phyloP scores from a whole-genome alignment of 2,113 vertebrate species.

The Colossoma macropomum region DNA sequence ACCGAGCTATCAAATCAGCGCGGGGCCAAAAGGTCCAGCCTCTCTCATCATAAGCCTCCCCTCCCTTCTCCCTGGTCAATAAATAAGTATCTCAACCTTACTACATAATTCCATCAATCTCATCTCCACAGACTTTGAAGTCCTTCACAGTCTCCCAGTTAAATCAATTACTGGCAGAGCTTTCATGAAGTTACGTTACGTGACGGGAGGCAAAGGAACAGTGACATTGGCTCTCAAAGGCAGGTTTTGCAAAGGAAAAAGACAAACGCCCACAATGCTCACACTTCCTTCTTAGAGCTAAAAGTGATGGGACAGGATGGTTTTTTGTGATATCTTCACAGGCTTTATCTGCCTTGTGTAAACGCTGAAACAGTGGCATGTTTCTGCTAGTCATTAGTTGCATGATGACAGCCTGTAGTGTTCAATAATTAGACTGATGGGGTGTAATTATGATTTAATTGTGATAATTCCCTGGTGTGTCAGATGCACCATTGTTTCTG shows the following conservation, averaged over 20 bases:
- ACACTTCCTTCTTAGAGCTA: neutral
- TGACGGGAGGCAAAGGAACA: constrained; percentile 43
- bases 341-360: constrained; percentile 2
- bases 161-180: constrained; percentile 64
- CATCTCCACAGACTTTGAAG: constrained; percentile 65
- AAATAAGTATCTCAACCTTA: constrained; percentile 63
- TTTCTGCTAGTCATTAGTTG: constrained; percentile 20
- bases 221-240: constrained; percentile 37
- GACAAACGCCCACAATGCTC: neutral
- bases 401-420: constrained; percentile 21
- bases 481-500: neutral
- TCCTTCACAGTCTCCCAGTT: constrained; percentile 68
- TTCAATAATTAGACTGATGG: constrained; percentile 40
- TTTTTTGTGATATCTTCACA: neutral
- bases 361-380: neutral
- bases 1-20: constrained; percentile 63
- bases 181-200: constrained; percentile 62
- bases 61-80: constrained; percentile 62
- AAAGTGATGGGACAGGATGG: neutral
- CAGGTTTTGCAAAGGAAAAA: neutral
- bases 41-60: constrained; percentile 59
- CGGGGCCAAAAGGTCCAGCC: constrained; percentile 61
- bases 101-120: constrained; percentile 65
- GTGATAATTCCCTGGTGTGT: constrained; percentile 16
- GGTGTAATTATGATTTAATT: constrained; percentile 41